A percentile compares a stretch with the other conserved stretches of the same genome.
phyloP scores from a whole-genome alignment of 1,140 invertebrate species.

The Venustaconcha ellipsiformis region DNA sequence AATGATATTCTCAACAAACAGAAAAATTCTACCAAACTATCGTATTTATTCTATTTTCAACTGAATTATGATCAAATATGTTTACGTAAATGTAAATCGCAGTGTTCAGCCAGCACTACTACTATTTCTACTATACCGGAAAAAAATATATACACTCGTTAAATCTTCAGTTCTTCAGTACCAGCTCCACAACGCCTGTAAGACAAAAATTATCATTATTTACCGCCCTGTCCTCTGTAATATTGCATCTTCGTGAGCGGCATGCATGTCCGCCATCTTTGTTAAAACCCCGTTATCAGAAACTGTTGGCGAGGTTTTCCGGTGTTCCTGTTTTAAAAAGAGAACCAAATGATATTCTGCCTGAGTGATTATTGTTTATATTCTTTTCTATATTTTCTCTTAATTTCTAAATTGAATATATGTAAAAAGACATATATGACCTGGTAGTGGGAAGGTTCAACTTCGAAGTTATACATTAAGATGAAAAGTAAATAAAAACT shows the following conservation, averaged over 20 bases:
- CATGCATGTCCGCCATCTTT: slow-evolving; percentile 68
- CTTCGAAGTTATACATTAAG: too few species aligned
- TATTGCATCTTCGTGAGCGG: slow-evolving; percentile 76
- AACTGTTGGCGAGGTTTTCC: slow-evolving; percentile 48
- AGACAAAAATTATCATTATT: slow-evolving; percentile 1
- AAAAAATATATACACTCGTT: too few species aligned
- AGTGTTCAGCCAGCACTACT: too few species aligned
- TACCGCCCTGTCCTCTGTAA: slow-evolving; percentile 82
- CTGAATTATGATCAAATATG: too few species aligned
- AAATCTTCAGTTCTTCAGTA: background rate
- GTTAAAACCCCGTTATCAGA: slow-evolving; percentile 65
- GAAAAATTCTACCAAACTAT: too few species aligned
- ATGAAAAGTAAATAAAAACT: background rate
- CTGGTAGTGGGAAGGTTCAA: background rate
- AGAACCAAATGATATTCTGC: too few species aligned
- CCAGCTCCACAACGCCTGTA: background rate
- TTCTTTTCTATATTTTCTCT: too few species aligned
- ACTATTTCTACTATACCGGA: too few species aligned
- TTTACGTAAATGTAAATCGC: slow-evolving; percentile 1
- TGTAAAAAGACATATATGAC: background rate
- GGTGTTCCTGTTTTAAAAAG: slow-evolving; percentile 47
- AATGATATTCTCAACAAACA: too few species aligned
- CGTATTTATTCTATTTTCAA: too few species aligned
- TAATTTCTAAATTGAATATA: background rate
- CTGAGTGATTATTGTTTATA: too few species aligned